phyloP scores from a whole-genome alignment of 53 echinoderm and acorn worm genomes.

The Holothuria scabra region DNA sequence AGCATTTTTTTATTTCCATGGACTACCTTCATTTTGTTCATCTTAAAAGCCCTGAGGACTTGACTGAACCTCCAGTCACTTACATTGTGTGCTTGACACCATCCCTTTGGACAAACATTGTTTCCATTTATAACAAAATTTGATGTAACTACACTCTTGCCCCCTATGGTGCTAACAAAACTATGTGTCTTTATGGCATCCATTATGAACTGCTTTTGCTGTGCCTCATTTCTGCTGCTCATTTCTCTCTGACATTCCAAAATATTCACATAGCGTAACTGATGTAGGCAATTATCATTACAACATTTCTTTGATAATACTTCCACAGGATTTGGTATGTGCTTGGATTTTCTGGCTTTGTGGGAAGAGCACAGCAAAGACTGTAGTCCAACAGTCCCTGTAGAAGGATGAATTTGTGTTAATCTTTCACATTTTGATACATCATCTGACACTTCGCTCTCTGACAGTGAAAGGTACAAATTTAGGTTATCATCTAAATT shows the following conservation, averaged over 20 bases:
- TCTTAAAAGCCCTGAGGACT: background rate
- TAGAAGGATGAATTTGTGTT: no score
- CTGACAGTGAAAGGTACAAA: no score
- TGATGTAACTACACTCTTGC: background rate
- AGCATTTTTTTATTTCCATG: background rate
- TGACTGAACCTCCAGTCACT: background rate
- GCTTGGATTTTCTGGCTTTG: no score
- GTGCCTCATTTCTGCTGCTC: background rate
- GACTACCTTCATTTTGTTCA: background rate
- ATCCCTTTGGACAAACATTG: background rate
- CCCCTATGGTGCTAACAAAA: background rate
- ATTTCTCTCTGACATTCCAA: background rate
- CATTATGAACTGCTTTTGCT: constrained; percentile 2
- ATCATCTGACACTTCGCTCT: no score
- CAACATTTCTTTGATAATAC: background rate
- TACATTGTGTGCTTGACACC: background rate
- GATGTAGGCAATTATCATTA: background rate
- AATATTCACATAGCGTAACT: background rate
- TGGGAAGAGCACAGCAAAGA: no score
- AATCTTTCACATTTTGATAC: no score
- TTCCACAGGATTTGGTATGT: background rate
- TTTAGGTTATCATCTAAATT: no score
- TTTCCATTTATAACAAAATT: constrained; percentile 13
- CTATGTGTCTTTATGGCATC: constrained; percentile 1
- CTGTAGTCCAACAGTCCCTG: no score